These are phyloP conservation scores for Drosophila nebulosa DNA, from an alignment of 1,140 invertebrate species.

Conservation along the genomic window DNA sequence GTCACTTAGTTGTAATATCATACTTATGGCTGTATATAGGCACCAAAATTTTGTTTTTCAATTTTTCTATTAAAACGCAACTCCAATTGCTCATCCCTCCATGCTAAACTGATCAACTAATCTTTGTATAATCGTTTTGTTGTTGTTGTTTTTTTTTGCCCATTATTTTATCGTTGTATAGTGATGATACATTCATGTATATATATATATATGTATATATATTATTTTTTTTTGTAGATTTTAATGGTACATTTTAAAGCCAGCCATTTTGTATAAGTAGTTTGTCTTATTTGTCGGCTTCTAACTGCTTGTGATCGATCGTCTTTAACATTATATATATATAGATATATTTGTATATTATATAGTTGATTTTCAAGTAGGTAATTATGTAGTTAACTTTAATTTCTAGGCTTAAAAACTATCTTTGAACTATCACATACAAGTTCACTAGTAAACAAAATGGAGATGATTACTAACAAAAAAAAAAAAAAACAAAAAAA, in stretches of 20 bases:
- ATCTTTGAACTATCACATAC: conserved; percentile 80
- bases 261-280: conserved; percentile 29
- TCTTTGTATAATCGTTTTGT: neutral
- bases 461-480: neutral
- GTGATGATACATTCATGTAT: neutral
- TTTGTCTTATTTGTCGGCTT: conserved; percentile 7
- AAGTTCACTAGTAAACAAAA: conserved; percentile 68
- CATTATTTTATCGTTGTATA: neutral
- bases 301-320: neutral
- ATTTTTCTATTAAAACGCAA: neutral
- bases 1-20: neutral
- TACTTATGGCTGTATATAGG: neutral
- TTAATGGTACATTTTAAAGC: conserved; percentile 56
- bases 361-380: conserved; percentile 5
- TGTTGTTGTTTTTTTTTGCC: no score
- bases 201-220: neutral
- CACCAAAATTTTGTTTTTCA: neutral
- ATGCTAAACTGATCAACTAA: neutral
- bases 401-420: conserved; percentile 54
- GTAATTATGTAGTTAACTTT: conserved; percentile 6
- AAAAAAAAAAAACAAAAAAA: neutral
- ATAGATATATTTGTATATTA: conserved; percentile 9
- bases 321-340: conserved; percentile 4
- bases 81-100: neutral
- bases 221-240: neutral